A percentile compares a stretch with the other conserved stretches of the same genome.
Evolutionary conservation across 2,113 vertebrate genomes (phyloP).

Genomic region (Hepsetus odoe): DNA sequence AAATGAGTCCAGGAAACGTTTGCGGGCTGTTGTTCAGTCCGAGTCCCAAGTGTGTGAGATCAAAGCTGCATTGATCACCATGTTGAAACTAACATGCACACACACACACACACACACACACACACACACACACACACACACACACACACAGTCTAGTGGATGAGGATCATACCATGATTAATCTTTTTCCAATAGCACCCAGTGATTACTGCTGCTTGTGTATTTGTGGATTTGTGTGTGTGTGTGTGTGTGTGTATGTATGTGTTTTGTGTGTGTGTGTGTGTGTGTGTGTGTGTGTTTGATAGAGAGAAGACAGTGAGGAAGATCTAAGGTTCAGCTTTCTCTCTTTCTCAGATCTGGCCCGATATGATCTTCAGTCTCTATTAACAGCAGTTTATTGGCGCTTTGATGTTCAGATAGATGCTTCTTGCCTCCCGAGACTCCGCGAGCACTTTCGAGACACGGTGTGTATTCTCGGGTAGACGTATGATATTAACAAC

Average conservation of each 20-base stretch:
- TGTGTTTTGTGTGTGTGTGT: background rate
- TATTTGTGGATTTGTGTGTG: background rate
- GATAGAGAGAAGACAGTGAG: no score
- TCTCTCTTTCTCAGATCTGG: background rate
- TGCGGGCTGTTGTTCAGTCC: conserved; percentile 5
- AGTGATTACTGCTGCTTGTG: background rate
- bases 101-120: conserved; percentile 28
- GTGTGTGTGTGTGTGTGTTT: background rate
- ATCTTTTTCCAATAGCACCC: conserved; percentile 20
- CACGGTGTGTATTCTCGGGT: conserved; percentile 30
- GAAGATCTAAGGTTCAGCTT: background rate
- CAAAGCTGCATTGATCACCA: conserved; percentile 40
- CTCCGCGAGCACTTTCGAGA: conserved; percentile 22
- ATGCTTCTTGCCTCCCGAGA: conserved; percentile 18
- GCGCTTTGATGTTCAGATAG: conserved; percentile 16
- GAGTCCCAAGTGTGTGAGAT: conserved; percentile 26
- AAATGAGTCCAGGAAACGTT: conserved; percentile 23
- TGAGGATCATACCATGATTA: conserved; percentile 22
- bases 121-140: conserved; percentile 33
- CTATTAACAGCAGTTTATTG: conserved; percentile 13
- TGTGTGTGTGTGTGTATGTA: background rate
- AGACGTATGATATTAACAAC: conserved; percentile 38
- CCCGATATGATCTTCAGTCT: background rate
- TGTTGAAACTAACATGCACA: conserved; percentile 20
- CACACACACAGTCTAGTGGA: conserved; percentile 28